Conservation (phyloP, 35 echinoderm and acorn worm species). For the Anneissia japonica region DNA sequence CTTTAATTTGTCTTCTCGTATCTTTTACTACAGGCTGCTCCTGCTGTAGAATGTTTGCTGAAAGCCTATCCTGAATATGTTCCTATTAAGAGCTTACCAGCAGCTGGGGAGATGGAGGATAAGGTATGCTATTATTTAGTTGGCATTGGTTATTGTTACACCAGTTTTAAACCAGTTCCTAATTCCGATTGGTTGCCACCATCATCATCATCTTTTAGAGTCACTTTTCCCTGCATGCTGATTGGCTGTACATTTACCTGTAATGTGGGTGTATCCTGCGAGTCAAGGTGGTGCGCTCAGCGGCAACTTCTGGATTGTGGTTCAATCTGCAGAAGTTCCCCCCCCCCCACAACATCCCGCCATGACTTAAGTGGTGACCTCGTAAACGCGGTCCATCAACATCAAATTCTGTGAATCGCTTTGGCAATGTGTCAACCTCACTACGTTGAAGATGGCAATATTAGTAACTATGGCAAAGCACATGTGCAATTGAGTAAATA, state of each 20-base stretch:
- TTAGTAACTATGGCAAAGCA: no score
- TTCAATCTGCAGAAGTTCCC: background rate
- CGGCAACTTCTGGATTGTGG: background rate
- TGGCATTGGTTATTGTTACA: background rate
- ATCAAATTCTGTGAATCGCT: no score
- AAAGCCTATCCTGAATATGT: constrained; percentile 65
- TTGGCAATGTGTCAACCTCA: no score
- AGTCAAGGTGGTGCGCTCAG: background rate
- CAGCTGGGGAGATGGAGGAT: constrained; percentile 11
- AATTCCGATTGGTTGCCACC: background rate
- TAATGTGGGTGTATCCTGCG: no score
- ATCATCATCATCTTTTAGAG: background rate
- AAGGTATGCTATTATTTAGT: constrained; percentile 24
- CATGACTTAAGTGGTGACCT: no score
- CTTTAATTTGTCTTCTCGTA: background rate
- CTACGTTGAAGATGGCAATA: no score
- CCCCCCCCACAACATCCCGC: no score
- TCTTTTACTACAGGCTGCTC: constrained; percentile 37
- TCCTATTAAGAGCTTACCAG: constrained; percentile 28
- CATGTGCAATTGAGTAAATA: no score
- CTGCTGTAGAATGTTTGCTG: constrained; percentile 74
- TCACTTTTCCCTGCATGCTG: background rate
- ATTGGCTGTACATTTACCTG: no score
- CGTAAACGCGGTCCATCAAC: no score
- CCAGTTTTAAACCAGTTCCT: background rate